Base-by-base conservation (phyloP, 2,888 invertebrate species). In the Lepidocyrtoides sp. region DNA sequence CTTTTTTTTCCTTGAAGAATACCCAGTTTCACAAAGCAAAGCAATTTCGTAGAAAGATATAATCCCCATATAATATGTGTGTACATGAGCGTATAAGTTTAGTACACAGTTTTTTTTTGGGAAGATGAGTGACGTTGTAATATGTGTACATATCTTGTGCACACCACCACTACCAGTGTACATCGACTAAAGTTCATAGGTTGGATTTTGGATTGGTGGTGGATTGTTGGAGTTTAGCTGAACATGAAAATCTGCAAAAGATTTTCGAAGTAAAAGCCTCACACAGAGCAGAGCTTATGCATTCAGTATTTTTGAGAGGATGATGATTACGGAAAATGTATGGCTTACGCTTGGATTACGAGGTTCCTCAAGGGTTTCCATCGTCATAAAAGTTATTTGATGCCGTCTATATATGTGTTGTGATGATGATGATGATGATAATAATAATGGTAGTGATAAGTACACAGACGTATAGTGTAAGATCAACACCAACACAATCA, bases 1-100 rank as follows among this genome's bases (percentile, higher is more conserved):
- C 88, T 66, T 81, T 88, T 66, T 79, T 81, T 51, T n/a, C 81
- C 23, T 20, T 36, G 81, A 81, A 20, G 60, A 41, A 20, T 81
- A 32, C 41, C 17, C 7, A 51, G n/a, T 17, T 17, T 32, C n/a
- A 54, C 5, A 20, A 75, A 51, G 51, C 51, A 77, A 51, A 32
- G 51, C 77, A 77, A 77, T 77, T 75, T 77, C 51, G 17, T 23
- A 12, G 29, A 77, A 77, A 77, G 54, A 77, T 12, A 51, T 77
- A 51, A 77, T 77, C 77, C 51, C 0, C 44, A 8, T 26, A 23
- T 23, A 48, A 17, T 75, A 48, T 48, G 44, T 48, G 44, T 26
- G 75, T 48, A 48, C 48, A 75, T 10, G 75, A 48, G 26, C 29
- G 26, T 48, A 23, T 8, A 48, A 41, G 41, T 36, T 29, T 29